Percentiles rank a stretch among this genome's conserved stretches.
Conservation (phyloP, 2,888 invertebrate species). For the Cephalotes varians region DNA sequence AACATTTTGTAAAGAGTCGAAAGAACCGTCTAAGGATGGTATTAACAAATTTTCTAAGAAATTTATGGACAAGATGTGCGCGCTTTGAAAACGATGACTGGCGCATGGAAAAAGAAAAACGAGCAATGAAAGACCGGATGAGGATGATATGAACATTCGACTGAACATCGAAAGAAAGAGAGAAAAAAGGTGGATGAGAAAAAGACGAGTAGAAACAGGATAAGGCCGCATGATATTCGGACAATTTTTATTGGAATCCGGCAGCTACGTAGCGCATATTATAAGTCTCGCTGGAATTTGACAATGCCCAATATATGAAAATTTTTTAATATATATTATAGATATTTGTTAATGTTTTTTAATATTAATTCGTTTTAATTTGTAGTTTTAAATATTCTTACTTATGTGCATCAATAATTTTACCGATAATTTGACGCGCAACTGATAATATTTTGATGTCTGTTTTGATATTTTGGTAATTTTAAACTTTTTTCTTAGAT, state of each 20-base stretch:
- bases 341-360: background rate
- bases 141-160: conserved; percentile 6
- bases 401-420: conserved; percentile 1
- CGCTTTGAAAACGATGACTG: conserved; percentile 15
- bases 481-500: background rate
- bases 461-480: background rate
- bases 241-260: conserved; percentile 59
- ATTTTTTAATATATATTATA: background rate
- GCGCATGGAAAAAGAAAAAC: conserved; percentile 29
- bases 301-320: conserved; percentile 12
- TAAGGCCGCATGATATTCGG: conserved; percentile 62
- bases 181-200: conserved; percentile 3
- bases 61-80: background rate
- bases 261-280: conserved; percentile 53
- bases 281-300: conserved; percentile 61
- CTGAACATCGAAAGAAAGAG: conserved; percentile 19
- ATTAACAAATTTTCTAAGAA: background rate
- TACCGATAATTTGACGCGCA: background rate
- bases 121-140: conserved; percentile 12
- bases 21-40: background rate
- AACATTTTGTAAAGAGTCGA: background rate
- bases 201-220: conserved; percentile 58
- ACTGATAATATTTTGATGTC: background rate
- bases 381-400: background rate
- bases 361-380: background rate